These are phyloP conservation scores for Ormyrus labotus DNA, from an alignment of 2,888 invertebrate genomes.

Conservation along the genomic window DNA sequence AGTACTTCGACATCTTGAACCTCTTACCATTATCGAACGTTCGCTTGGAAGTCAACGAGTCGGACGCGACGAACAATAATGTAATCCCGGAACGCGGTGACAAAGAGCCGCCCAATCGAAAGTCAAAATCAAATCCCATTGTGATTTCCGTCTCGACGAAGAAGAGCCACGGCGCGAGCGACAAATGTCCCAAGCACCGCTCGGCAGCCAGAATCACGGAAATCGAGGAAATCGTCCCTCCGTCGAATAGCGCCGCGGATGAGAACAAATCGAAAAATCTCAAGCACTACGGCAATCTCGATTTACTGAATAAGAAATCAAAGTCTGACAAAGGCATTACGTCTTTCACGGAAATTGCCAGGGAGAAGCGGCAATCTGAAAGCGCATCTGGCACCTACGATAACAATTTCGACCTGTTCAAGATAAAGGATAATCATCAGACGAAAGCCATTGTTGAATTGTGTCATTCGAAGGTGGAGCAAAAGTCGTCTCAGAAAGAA, in stretches of 20 bases:
- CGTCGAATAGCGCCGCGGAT: not conserved
- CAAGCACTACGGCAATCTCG: not conserved
- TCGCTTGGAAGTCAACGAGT: conserved; percentile 69
- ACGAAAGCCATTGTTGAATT: conserved; percentile 5
- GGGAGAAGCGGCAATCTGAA: conserved; percentile 28
- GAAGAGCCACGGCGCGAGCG: conserved; percentile 63
- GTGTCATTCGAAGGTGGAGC: conserved; percentile 23
- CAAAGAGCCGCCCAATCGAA: conserved; percentile 32
- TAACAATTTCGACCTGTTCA: conserved; percentile 8
- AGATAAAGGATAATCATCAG: conserved; percentile 32
- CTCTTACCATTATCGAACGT: conserved; percentile 73
- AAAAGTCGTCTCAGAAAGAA: not conserved
- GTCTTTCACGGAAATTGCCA: conserved; percentile 45
- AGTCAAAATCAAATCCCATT: conserved; percentile 42
- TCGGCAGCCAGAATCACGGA: conserved; percentile 40
- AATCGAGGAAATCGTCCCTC: conserved; percentile 24
- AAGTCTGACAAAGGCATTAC: conserved; percentile 20
- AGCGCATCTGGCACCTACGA: not conserved
- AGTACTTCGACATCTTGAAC: conserved; percentile 73
- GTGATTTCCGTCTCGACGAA: conserved; percentile 55
- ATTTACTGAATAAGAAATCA: not conserved
- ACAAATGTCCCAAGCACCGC: conserved; percentile 62
- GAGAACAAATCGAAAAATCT: conserved; percentile 32
- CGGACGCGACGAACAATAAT: conserved; percentile 46
- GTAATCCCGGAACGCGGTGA: not conserved